Conservation (phyloP, 2,888 invertebrate species). For the Temnothorax unifasciatus region DNA sequence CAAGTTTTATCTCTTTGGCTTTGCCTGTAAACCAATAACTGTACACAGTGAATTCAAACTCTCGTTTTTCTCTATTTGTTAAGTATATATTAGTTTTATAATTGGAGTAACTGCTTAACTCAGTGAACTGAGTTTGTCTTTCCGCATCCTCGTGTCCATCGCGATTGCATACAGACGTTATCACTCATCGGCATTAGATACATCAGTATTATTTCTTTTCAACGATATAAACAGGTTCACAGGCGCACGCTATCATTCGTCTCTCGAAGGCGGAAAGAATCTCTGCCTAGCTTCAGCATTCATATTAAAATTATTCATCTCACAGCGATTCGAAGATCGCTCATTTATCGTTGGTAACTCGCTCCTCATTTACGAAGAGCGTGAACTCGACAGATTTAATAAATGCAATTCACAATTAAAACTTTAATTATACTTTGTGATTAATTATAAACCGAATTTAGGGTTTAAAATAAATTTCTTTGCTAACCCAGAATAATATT, state of each 20-base stretch:
- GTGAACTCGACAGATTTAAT: conserved; percentile 16
- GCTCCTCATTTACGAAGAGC: background rate
- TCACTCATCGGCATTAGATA: conserved; percentile 13
- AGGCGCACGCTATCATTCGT: background rate
- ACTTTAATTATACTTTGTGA: background rate
- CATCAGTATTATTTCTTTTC: conserved; percentile 24
- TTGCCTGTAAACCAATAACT: background rate
- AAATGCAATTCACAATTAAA: background rate
- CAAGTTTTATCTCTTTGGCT: background rate
- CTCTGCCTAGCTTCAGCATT: conserved; percentile 13
- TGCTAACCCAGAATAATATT: background rate
- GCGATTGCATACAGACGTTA: conserved; percentile 20
- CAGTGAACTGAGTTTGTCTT: conserved; percentile 5
- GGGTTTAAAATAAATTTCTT: background rate
- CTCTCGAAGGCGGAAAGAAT: conserved; percentile 15
- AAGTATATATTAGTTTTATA: conserved; percentile 11
- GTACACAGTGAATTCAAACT: background rate
- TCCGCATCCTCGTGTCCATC: conserved; percentile 24
- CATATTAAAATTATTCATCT: conserved; percentile 35
- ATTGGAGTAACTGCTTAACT: conserved; percentile 7
- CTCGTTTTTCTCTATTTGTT: background rate
- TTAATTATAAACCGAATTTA: background rate
- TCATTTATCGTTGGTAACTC: conserved; percentile 32
- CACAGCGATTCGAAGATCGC: conserved; percentile 15
- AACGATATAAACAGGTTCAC: conserved; percentile 31